Base-by-base conservation (phyloP, 1,140 invertebrate species). In the Drosophila sechellia region DNA sequence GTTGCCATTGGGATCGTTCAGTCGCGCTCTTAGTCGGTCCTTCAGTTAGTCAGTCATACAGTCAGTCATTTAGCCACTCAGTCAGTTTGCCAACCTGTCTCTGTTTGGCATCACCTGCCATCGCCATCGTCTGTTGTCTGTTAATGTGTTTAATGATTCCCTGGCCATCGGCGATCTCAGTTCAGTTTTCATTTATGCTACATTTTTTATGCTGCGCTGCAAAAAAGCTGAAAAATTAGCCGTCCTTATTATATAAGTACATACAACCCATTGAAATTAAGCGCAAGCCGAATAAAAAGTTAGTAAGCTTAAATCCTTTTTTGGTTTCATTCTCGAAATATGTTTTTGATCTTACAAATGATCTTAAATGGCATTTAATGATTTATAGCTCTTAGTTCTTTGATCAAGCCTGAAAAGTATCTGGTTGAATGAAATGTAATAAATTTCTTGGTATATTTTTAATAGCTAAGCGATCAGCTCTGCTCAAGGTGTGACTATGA, bases 71-170 rank as follows among this genome's bases (percentile, higher is more conserved):
- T 55, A 46, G 57, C 59, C 66, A 64, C 22, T 64, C 75, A 78
- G 58, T 39, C 76, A 68, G 77, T 77, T 60, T 80, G 56, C 77
- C 74, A 86, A 61, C 74, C 77, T 75, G 68, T 86, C 83, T 81
- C 69, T 72, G 73, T 81, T 61, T 61, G 64, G 73, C 81, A 87
- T 87, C 83, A 87, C 83, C 83, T 87, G 83, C 83, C 81, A 73
- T 81, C 78, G 73, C 55, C 66, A 66, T 63, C 56, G 73, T 43
- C 65, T 52, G 57, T 50, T 54, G 63, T 55, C 45, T 87, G 79
- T 87, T 89, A 87, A 87, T 87, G 83, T 86, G 84, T 89, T 87
- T 87, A 87, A 87, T 87, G 84, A 87, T 87, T 71, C 84, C 83
- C 72, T 72, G 60, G 79, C 81, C 73, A 77, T 66, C 66, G 69